Evolutionary conservation across 1,140 invertebrate genomes (phyloP), one percentile per base, ranked within the genome.

Genomic region (Cyclina sinensis): DNA sequence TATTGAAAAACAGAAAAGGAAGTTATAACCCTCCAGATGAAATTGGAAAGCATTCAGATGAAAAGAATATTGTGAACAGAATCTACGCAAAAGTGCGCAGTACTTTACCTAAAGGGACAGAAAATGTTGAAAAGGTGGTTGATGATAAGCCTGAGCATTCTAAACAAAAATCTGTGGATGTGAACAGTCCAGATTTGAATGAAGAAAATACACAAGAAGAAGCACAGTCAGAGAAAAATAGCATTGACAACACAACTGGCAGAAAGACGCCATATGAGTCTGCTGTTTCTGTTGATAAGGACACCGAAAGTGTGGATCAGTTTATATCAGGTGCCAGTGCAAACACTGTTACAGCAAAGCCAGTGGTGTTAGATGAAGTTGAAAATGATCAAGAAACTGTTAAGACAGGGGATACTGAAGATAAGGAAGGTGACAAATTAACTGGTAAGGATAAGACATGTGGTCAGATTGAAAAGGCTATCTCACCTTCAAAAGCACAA

Each of bases 1-100:
- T 88, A 54, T 82, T 88, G 30, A 88, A 88, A 59, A 39, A 54
- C 30, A 88, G 73, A 57, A 88, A 88, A 51, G 86, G 79, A 35
- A 83, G 65, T 43, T 82, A 59, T 76, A 76, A 48, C 30, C 86
- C 79, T 21, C 46, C 79, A 0, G 48, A 39, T 4, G 48, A 73
- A 18, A 35, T 1, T 12, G 39, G 30, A 4, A 62, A 43, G 24
- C 21, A 7, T 30, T 4, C 24, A 3, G 84, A 76, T 30, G 84
- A 86, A 62, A 79, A 73, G 65, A 73, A 48, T 24, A 2, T 37
- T 51, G 70, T 68, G 24, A 87, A 87, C n/a, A 65, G 85, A 65
- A 87, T 87, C 24, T 87, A 87, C 32, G 85, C 85, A 30, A 87
- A 87, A 80, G 54, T 59, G 0, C 35, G 85, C 24, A 46, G 27